A percentile compares a stretch with the other conserved stretches of the same genome.
These are phyloP conservation scores for Drosophila watanabei DNA, from an alignment of 1,140 invertebrate genomes.

Conservation along the genomic window DNA sequence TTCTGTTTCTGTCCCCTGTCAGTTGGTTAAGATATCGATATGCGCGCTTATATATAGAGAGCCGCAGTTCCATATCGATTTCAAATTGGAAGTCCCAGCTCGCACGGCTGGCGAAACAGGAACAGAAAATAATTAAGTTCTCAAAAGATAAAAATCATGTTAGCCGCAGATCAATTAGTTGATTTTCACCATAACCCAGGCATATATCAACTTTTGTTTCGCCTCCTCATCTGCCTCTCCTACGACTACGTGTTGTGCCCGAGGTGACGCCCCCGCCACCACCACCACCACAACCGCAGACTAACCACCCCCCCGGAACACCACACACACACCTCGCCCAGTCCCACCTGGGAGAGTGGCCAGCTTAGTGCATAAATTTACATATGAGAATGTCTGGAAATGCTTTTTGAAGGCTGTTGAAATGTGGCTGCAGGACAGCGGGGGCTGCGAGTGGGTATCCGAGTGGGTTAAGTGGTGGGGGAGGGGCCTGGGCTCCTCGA, in stretches of 20 bases:
- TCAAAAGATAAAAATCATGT: conserved; percentile 85
- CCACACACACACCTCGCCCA: conserved; percentile 11
- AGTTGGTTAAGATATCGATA: conserved; percentile 49
- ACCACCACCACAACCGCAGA: background rate
- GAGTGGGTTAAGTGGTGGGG: conserved; percentile 14
- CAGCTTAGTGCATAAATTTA: conserved; percentile 74
- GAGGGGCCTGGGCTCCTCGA: conserved; percentile 13
- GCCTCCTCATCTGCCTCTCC: conserved; percentile 30
- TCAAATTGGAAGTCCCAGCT: conserved; percentile 64
- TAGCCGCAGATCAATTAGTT: conserved; percentile 83
- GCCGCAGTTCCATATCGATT: conserved; percentile 60
- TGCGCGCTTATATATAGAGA: conserved; percentile 31
- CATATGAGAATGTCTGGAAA: conserved; percentile 78
- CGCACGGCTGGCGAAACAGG: conserved; percentile 51
- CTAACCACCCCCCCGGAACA: background rate
- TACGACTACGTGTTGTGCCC: conserved; percentile 28
- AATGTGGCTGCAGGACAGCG: conserved; percentile 64
- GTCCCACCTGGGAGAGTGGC: conserved; percentile 24
- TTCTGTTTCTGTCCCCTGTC: conserved; percentile 44
- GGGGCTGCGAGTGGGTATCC: conserved; percentile 23
- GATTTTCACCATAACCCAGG: conserved; percentile 70
- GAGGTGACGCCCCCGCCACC: conserved; percentile 36
- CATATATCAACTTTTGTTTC: conserved; percentile 79
- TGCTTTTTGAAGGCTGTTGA: conserved; percentile 82
- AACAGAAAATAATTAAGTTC: conserved; percentile 84